Evolutionary conservation across 2,888 invertebrate species (phyloP).

Genomic region (Cephonodes hylas): DNA sequence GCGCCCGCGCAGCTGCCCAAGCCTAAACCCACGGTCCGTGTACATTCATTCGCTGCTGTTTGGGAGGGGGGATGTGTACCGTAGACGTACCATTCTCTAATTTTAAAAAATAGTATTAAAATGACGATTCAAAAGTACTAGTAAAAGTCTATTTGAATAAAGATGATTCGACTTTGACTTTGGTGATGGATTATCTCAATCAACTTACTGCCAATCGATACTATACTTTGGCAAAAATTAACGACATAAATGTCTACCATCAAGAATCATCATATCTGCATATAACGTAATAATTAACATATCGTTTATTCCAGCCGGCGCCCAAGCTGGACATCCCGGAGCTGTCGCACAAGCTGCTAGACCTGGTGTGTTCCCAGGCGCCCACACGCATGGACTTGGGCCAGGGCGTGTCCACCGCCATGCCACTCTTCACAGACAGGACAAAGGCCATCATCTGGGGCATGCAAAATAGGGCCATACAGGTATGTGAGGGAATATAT

Average conservation of each 20-base stretch:
- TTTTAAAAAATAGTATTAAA: too few species aligned
- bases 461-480: conserved; percentile 98
- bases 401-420: conserved; percentile 41
- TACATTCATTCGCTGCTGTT: too few species aligned
- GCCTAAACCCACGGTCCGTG: conserved; percentile 51
- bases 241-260: too few species aligned
- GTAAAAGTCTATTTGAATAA: too few species aligned
- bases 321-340: conserved; percentile 62
- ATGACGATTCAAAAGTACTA: too few species aligned
- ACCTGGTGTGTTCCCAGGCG: conserved; percentile 66
- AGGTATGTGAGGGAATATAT: conserved; percentile 59
- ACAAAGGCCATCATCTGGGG: conserved; percentile 99
- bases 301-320: conserved; percentile 41
- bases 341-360: conserved; percentile 53
- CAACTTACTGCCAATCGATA: too few species aligned
- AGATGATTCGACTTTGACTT: too few species aligned
- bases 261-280: too few species aligned
- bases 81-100: too few species aligned
- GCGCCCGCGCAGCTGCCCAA: conserved; percentile 75
- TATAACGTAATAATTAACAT: neutral
- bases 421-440: conserved; percentile 87
- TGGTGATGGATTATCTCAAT: too few species aligned
- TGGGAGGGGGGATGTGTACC: too few species aligned
- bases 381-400: conserved; percentile 62
- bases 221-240: too few species aligned